Conservation (phyloP, 2,797 vertebrate genomes). For the Malurus splendens region DNA sequence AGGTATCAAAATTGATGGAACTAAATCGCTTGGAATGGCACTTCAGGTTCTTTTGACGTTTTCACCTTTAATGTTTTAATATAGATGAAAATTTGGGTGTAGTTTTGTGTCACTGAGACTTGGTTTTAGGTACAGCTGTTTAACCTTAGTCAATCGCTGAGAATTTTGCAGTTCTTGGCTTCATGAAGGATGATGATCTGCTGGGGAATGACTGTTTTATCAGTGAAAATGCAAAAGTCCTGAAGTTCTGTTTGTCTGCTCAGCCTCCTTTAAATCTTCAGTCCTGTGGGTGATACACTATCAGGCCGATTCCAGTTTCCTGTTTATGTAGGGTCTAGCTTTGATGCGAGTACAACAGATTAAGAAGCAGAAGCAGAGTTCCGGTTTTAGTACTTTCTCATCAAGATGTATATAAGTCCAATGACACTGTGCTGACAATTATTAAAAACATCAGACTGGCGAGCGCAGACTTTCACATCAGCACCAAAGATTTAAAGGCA, state of each 20-base stretch:
- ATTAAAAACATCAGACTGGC: neutral
- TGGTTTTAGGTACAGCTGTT: neutral
- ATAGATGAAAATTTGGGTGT: neutral
- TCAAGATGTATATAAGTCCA: slow-evolving; percentile 33
- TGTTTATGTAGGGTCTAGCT: slow-evolving; percentile 57
- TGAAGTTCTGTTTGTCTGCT: slow-evolving; percentile 16
- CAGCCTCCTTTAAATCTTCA: slow-evolving; percentile 32
- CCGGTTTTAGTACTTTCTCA: slow-evolving; percentile 53
- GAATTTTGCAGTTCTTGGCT: neutral
- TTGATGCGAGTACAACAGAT: slow-evolving; percentile 45
- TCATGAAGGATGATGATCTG: neutral
- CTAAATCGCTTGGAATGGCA: neutral
- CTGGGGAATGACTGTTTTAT: neutral
- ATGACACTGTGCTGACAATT: slow-evolving; percentile 39
- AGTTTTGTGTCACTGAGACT: neutral
- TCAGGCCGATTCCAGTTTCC: slow-evolving; percentile 53
- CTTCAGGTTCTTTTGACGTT: neutral
- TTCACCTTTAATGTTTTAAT: neutral
- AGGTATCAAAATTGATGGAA: neutral
- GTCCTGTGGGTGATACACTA: slow-evolving; percentile 46
- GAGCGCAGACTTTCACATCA: neutral
- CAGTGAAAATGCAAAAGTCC: neutral
- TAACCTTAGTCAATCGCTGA: neutral
- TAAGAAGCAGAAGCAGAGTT: slow-evolving; percentile 45
- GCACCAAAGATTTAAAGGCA: slow-evolving; percentile 11